Percentiles rank a stretch among this genome's conserved stretches.
phyloP scores from a whole-genome alignment of 2,797 vertebrate species.

The Acipenser transmontanus region DNA sequence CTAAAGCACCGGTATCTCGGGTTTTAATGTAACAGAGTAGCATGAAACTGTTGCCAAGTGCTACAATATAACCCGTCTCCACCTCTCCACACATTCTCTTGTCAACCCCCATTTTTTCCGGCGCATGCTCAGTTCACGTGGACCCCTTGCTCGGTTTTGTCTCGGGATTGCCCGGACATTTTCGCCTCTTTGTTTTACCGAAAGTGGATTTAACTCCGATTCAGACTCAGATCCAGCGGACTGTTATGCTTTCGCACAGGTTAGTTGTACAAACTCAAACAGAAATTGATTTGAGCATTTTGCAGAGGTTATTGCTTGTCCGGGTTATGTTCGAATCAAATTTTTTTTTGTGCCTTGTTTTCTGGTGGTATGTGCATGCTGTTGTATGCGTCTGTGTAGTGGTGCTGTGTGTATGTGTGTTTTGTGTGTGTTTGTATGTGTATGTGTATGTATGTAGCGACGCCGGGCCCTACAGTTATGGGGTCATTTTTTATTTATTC shows the following conservation, averaged over 20 bases:
- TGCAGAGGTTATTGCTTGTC: constrained; percentile 23
- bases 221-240: constrained; percentile 57
- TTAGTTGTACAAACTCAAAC: constrained; percentile 45
- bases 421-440: constrained; percentile 14
- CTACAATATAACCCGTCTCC: constrained; percentile 15
- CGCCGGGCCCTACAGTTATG: constrained; percentile 62
- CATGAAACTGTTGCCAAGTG: no score
- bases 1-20: no score
- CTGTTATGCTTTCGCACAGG: constrained; percentile 53
- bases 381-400: constrained; percentile 26
- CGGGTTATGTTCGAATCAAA: constrained; percentile 35
- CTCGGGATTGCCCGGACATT: constrained; percentile 85
- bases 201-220: constrained; percentile 74
- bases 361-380: constrained; percentile 53
- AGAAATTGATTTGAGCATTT: constrained; percentile 12
- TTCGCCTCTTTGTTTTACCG: constrained; percentile 99
- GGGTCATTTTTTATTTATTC: constrained; percentile 27
- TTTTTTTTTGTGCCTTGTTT: constrained; percentile 26
- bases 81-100: constrained; percentile 23
- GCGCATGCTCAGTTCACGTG: constrained; percentile 72
- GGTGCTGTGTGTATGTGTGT: constrained; percentile 41
- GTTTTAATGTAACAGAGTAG: no score
- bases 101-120: not conserved
- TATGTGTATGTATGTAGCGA: constrained; percentile 44
- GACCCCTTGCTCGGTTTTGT: constrained; percentile 71